Percentiles rank a stretch among this genome's conserved stretches.
These are phyloP conservation scores for Agonopterix subpropinquella DNA, from an alignment of 2,888 invertebrate genomes.

Conservation along the genomic window DNA sequence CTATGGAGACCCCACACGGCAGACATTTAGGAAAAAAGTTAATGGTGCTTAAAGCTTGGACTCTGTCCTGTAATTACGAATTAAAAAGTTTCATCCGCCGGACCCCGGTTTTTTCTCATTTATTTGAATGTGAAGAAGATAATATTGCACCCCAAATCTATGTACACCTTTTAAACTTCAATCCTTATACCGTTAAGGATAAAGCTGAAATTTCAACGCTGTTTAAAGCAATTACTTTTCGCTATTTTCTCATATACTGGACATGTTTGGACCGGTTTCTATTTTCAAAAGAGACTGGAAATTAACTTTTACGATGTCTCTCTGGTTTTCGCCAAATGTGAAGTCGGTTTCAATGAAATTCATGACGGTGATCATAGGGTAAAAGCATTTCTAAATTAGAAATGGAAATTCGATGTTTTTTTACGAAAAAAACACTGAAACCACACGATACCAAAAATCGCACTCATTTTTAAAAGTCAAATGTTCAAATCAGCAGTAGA, in stretches of 20 bases:
- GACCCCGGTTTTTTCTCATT: constrained; percentile 68
- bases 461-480: too few species aligned
- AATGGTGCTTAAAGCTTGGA: constrained; percentile 71
- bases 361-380: background rate
- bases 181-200: constrained; percentile 15
- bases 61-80: constrained; percentile 73
- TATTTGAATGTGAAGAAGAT: constrained; percentile 61
- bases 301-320: constrained; percentile 52
- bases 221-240: constrained; percentile 54
- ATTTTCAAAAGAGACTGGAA: constrained; percentile 50
- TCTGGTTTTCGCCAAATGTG: constrained; percentile 6
- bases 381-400: too few species aligned
- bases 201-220: constrained; percentile 31
- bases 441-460: too few species aligned
- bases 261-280: constrained; percentile 52
- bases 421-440: too few species aligned
- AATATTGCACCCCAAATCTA: constrained; percentile 50
- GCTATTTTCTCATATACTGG: constrained; percentile 56
- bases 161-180: constrained; percentile 28
- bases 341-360: constrained; percentile 1
- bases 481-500: too few species aligned
- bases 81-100: constrained; percentile 68
- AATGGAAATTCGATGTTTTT: too few species aligned
- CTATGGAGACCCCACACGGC: constrained; percentile 43
- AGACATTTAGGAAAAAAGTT: constrained; percentile 68